These are phyloP conservation scores for Coenonympha glycerion DNA, from an alignment of 2,888 invertebrate genomes.

Conservation along the genomic window DNA sequence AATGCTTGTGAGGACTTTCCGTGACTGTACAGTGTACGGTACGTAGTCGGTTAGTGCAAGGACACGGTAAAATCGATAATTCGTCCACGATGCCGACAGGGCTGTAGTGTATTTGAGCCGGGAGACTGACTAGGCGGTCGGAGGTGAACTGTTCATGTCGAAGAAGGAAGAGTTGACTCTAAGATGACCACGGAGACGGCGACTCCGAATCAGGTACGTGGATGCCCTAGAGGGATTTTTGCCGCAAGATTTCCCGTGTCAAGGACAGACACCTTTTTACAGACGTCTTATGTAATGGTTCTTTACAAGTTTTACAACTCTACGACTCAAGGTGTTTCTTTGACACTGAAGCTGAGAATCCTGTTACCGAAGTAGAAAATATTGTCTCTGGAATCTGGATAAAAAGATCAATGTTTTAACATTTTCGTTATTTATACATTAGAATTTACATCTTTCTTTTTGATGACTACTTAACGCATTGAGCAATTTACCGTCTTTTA, in stretches of 20 bases:
- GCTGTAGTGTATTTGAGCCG: constrained; percentile 31
- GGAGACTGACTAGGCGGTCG: constrained; percentile 34
- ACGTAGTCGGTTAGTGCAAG: constrained; percentile 41
- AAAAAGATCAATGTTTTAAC: no score
- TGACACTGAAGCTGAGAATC: not conserved
- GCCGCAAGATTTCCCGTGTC: constrained; percentile 33
- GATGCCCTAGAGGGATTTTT: constrained; percentile 19
- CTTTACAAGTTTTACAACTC: not conserved
- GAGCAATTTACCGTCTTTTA: no score
- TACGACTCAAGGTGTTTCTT: not conserved
- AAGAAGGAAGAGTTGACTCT: constrained; percentile 55
- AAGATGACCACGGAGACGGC: constrained; percentile 73
- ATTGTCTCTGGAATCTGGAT: no score
- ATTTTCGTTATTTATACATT: no score
- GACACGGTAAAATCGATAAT: constrained; percentile 54
- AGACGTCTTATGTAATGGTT: constrained; percentile 21
- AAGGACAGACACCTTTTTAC: constrained; percentile 32
- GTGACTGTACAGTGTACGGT: constrained; percentile 35
- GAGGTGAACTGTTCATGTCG: constrained; percentile 65
- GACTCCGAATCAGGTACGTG: constrained; percentile 67
- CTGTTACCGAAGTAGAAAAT: no score
- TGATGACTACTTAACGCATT: no score
- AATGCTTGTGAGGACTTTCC: constrained; percentile 37
- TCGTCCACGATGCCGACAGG: constrained; percentile 38
- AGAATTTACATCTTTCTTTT: no score